These are phyloP conservation scores for Prionace glauca DNA, from an alignment of 2,797 vertebrate genomes.

Conservation along the genomic window DNA sequence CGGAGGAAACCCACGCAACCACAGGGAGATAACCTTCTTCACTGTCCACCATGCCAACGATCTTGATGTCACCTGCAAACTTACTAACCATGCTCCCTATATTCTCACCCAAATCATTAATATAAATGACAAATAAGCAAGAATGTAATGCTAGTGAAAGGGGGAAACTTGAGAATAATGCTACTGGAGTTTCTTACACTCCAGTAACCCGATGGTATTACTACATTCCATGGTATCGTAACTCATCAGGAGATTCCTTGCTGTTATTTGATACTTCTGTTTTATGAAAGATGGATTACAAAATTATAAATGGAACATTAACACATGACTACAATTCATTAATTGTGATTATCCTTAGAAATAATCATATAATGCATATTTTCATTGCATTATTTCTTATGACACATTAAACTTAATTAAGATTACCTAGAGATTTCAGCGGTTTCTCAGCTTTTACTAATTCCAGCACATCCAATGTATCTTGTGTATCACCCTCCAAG, in stretches of 20 bases:
- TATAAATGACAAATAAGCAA: too few relatives aligned
- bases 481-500: slow-evolving; percentile 85
- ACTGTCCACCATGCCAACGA: too few relatives aligned
- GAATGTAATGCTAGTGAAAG: background rate
- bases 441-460: slow-evolving; percentile 95
- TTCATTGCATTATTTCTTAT: background rate
- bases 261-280: background rate
- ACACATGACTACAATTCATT: background rate
- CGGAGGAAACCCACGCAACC: too few relatives aligned
- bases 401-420: background rate
- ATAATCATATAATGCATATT: background rate
- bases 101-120: too few relatives aligned
- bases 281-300: background rate
- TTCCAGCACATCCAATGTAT: slow-evolving; percentile 85
- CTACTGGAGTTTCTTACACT: background rate
- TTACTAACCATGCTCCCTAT: too few relatives aligned
- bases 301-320: background rate
- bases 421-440: slow-evolving; percentile 85
- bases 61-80: too few relatives aligned
- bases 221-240: background rate
- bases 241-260: background rate
- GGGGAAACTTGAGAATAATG: background rate
- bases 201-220: background rate
- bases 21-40: too few relatives aligned
- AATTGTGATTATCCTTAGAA: background rate